Evolutionary conservation across 1,140 invertebrate species (phyloP), one percentile per base, ranked within the genome.

Genomic region (Heliconius eleuchia): DNA sequence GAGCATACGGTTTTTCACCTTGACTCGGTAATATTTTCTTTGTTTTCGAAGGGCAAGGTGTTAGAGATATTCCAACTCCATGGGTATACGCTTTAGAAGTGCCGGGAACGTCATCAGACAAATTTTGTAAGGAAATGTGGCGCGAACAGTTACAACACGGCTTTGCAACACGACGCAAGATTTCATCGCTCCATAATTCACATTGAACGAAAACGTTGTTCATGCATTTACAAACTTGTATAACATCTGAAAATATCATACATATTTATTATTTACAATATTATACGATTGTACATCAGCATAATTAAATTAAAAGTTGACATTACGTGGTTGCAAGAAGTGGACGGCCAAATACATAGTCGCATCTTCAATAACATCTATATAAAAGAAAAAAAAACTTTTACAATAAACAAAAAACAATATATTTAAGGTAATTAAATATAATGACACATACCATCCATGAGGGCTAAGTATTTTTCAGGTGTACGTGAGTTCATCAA

Each of bases 171-270:
- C 88, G 87, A 27, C 89, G 85, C 76, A 94, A 73, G 57, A 90
- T 92, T 80, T 91, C 91, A 60, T 93, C 90, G 76, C 88, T 90
- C 90, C 91, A 91, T 60, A 94, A 76, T 78, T 94, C 92, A 79
- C 92, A 94, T 79, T 94, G 91, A 11, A 94, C 88, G 55, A 91
- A 90, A 71, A 91, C 91, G 75, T 90, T 92, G 76, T 94, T 94
- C 89, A 91, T 92, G 78, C 92, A 94, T 73, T 92, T 93, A 86
- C 91, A 94, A n/a, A 93, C 88, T 86, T 92, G 85, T 8, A 92
- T 88, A 4, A 88, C 74, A 55, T 88, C 92, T 92, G 82, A 82
- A 86, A 79, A 78, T 57, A 75, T 72, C 18, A 72, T 72, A 72
- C 6, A 19, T 71, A 5, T 71, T 71, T n/a, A 81, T 82, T 30